A percentile compares a stretch with the other conserved stretches of the same genome.
Evolutionary conservation across 2,888 invertebrate species (phyloP).

Genomic region (Phrixothrix hirtus): DNA sequence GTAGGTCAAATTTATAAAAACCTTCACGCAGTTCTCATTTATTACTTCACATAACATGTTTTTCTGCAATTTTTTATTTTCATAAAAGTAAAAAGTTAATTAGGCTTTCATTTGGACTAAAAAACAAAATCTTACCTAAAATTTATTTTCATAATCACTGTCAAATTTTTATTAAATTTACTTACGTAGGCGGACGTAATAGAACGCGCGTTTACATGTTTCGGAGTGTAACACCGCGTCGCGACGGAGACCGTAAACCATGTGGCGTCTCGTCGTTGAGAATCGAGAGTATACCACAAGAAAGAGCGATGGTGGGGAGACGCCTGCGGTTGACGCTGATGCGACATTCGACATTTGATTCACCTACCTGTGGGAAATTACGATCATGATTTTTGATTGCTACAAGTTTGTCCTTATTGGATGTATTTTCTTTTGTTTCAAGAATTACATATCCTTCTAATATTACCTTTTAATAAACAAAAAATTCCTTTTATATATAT

Average conservation of each 20-base stretch:
- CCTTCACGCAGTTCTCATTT: no score
- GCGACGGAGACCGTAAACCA: conserved; percentile 41
- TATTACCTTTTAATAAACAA: background rate
- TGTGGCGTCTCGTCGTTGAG: conserved; percentile 49
- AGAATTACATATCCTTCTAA: background rate
- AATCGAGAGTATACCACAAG: conserved; percentile 37
- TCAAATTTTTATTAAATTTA: background rate
- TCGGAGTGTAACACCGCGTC: conserved; percentile 18
- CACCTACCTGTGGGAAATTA: conserved; percentile 49
- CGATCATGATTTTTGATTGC: conserved; percentile 34
- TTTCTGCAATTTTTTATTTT: no score
- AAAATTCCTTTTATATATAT: no score
- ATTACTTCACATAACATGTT: no score
- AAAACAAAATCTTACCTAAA: background rate
- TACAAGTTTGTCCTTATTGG: conserved; percentile 25
- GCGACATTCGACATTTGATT: conserved; percentile 46
- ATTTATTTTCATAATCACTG: background rate
- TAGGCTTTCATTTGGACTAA: no score
- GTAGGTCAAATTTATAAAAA: no score
- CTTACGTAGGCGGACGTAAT: conserved; percentile 17
- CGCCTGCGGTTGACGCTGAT: conserved; percentile 50
- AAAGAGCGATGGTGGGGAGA: conserved; percentile 39
- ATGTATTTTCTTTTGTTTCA: conserved; percentile 13
- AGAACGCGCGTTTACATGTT: conserved; percentile 18
- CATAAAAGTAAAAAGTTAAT: no score